Conservation (phyloP, 2,113 vertebrate species). For the Etia nguti region DNA sequence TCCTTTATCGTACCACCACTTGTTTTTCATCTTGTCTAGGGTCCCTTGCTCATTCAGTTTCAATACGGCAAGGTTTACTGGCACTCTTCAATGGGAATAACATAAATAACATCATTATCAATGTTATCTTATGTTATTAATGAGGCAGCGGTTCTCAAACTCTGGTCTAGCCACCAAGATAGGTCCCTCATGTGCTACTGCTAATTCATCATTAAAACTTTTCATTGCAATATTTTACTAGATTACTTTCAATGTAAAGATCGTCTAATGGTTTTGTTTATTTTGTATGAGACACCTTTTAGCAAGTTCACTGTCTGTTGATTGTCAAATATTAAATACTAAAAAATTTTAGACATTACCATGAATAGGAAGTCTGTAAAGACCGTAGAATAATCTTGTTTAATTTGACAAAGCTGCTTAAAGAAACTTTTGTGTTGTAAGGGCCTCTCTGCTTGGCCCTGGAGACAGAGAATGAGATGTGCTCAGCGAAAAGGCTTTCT, state of each 20-base stretch:
- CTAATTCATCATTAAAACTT: neutral
- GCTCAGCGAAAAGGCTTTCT: slow-evolving; percentile 42
- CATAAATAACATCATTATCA: slow-evolving; percentile 72
- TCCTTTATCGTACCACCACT: slow-evolving; percentile 99
- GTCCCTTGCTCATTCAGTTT: slow-evolving; percentile 98
- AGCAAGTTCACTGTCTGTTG: neutral
- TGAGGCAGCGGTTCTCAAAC: slow-evolving; percentile 46
- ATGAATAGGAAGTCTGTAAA: neutral
- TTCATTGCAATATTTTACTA: neutral
- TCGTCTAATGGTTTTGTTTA: neutral
- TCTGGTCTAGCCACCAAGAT: slow-evolving; percentile 15
- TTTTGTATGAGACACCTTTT: neutral
- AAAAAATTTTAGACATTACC: neutral
- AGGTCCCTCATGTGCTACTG: neutral
- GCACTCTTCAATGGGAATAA: slow-evolving; percentile 87
- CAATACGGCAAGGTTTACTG: slow-evolving; percentile 99
- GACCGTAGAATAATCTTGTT: neutral
- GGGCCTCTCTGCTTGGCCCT: neutral
- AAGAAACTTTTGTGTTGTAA: neutral
- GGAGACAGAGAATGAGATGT: slow-evolving; percentile 46
- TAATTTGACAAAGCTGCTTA: neutral
- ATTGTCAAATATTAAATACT: neutral
- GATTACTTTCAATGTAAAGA: neutral
- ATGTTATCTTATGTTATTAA: slow-evolving; percentile 72
- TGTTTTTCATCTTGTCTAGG: slow-evolving; percentile 99